Base-by-base conservation (phyloP, 1,140 invertebrate species). In the Mercenaria mercenaria region DNA sequence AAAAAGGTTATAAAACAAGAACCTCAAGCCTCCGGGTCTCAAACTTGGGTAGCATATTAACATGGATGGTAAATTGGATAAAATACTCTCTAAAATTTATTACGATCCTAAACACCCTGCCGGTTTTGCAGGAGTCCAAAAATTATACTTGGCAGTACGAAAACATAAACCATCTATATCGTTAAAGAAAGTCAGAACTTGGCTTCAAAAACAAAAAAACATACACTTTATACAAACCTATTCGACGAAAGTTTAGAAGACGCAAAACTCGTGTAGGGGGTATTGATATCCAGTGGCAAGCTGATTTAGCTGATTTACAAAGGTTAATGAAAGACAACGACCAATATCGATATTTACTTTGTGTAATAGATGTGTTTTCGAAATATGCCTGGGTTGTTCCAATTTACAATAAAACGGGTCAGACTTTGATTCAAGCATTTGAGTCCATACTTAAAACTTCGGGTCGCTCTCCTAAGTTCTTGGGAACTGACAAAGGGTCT, bases 241-340 rank as follows among this genome's bases (percentile, higher is more conserved):
- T 81, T 18, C 52, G 52, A 23, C 47, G 77, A 59, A 59, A 59
- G 26, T 77, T 77, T 32, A 3, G 37, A 41, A 41, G 69, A 47
- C 13, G 32, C 1, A 29, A 32, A 15, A 67, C 61, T 10, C 6
- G 6, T 6, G 80, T 82, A 23, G 52, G 80, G 18, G 80, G 80
- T 64, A 82, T 82, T 34, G 80, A 67, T 82, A 26, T 59, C 32
- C 80, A 82, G 37, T 82, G 80, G 59, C 59, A 64, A 26, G 80
- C 77, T 4, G 77, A 80, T 80, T 59, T 82, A n/a, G 52, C 80
- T 18, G 80, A 59, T 29, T 6, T 67, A 32, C 80, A 64, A 64
- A 39, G 1, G 6, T 11, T 80, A 23, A 23, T 26, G 20, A 80
- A 39, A 34, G 18, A 82, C 37, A 64, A 64, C 32, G n/a, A n/a